phyloP scores from a whole-genome alignment of 2,113 vertebrate species.

The Leiothrix lutea region DNA sequence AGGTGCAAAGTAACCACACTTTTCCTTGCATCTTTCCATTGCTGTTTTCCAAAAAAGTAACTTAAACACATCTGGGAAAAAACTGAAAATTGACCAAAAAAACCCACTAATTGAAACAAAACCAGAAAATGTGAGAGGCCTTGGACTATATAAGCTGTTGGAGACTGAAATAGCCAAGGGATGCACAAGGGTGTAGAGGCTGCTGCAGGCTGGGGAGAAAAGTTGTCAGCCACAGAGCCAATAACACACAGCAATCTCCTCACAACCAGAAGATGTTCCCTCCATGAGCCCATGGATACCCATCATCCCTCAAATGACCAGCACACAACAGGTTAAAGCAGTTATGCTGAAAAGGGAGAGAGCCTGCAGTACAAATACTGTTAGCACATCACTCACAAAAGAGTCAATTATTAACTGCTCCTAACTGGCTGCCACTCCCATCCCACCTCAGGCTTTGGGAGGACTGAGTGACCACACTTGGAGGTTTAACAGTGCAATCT shows the following conservation, averaged over 20 bases:
- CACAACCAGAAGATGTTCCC: neutral
- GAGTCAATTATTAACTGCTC: constrained; percentile 33
- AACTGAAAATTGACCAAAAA: neutral
- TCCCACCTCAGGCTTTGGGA: neutral
- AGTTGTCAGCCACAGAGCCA: neutral
- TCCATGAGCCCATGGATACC: rapidly evolving
- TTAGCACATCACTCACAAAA: neutral
- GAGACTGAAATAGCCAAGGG: neutral
- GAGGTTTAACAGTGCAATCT: constrained; percentile 19
- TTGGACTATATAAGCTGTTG: neutral
- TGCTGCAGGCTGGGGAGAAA: neutral
- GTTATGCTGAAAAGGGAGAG: neutral
- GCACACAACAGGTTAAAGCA: neutral
- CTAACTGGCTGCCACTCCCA: constrained; percentile 23
- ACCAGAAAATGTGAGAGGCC: neutral
- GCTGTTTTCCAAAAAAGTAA: neutral
- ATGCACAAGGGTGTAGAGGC: neutral
- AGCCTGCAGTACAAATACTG: neutral
- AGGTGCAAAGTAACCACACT: neutral
- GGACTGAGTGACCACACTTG: rapidly evolving
- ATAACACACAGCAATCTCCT: neutral
- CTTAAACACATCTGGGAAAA: neutral
- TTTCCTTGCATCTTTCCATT: neutral
- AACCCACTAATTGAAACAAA: neutral
- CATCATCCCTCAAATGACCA: neutral